Evolutionary conservation across 2,888 invertebrate genomes (phyloP).

Genomic region (Cosmopolites sordidus): DNA sequence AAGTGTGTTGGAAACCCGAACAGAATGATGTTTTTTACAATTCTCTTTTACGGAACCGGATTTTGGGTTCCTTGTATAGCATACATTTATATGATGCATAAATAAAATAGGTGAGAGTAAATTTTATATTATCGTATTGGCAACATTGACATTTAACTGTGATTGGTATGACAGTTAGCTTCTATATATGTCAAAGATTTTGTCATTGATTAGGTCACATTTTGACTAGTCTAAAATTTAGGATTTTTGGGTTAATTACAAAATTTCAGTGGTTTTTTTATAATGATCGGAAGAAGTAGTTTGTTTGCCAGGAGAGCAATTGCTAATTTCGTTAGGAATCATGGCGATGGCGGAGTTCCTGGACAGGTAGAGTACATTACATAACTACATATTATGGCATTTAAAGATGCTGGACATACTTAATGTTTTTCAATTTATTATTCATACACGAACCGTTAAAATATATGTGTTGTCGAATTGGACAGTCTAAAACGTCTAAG

Average conservation of each 20-base stretch:
- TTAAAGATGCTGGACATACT: neutral
- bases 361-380: slow-evolving; percentile 48
- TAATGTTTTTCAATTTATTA: neutral
- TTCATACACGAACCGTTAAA: too few relatives aligned
- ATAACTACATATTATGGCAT: too few relatives aligned
- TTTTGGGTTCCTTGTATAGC: slow-evolving; percentile 68
- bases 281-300: slow-evolving; percentile 40
- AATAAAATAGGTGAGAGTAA: too few relatives aligned
- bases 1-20: slow-evolving; percentile 59
- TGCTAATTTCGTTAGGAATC: slow-evolving; percentile 40
- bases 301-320: slow-evolving; percentile 41
- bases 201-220: slow-evolving; percentile 3
- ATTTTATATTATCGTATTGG: too few relatives aligned
- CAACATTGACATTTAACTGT: too few relatives aligned
- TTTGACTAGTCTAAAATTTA: slow-evolving; percentile 2
- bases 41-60: slow-evolving; percentile 66
- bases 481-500: too few relatives aligned
- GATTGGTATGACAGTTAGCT: slow-evolving; percentile 5
- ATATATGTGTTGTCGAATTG: too few relatives aligned
- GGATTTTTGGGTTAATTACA: neutral
- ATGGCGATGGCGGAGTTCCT: slow-evolving; percentile 52
- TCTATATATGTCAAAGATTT: neutral
- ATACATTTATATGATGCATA: slow-evolving; percentile 65
- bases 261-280: slow-evolving; percentile 3
- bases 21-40: slow-evolving; percentile 63